Evolutionary conservation across 2,113 vertebrate genomes (phyloP).

Genomic region (Oreochromis tanganicae): DNA sequence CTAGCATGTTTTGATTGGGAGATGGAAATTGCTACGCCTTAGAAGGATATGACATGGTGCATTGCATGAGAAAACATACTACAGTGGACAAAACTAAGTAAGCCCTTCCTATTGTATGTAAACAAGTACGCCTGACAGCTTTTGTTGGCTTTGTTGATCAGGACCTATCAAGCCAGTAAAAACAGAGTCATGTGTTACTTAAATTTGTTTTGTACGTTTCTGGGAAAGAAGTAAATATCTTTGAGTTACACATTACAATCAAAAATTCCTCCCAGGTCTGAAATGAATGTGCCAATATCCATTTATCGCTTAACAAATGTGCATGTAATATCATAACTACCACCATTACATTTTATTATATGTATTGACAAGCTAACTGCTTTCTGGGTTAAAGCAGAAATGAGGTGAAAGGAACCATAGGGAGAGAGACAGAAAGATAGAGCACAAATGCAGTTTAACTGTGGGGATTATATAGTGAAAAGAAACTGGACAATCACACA

Average conservation of each 20-base stretch:
- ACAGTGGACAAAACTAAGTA: neutral
- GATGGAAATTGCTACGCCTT: neutral
- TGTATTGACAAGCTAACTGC: neutral
- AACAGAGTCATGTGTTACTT: neutral
- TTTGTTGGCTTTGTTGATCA: conserved; percentile 17
- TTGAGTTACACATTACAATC: neutral
- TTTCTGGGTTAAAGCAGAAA: neutral
- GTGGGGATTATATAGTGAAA: neutral
- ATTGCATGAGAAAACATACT: neutral
- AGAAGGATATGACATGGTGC: neutral
- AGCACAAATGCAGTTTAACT: neutral
- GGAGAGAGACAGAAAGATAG: neutral
- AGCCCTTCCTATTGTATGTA: neutral
- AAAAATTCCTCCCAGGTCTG: conserved; percentile 21
- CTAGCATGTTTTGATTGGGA: neutral
- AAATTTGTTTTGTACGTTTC: neutral
- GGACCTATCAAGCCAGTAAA: neutral
- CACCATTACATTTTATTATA: neutral
- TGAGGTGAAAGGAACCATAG: neutral
- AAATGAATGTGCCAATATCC: conserved; percentile 9
- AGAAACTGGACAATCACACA: neutral
- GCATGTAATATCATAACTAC: neutral
- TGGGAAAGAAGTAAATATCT: neutral
- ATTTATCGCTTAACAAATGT: conserved; percentile 30
- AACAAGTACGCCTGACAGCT: neutral